Evolutionary conservation across 2,888 invertebrate species (phyloP), one percentile per base, ranked within the genome.

Genomic region (Drosophila mulleri): DNA sequence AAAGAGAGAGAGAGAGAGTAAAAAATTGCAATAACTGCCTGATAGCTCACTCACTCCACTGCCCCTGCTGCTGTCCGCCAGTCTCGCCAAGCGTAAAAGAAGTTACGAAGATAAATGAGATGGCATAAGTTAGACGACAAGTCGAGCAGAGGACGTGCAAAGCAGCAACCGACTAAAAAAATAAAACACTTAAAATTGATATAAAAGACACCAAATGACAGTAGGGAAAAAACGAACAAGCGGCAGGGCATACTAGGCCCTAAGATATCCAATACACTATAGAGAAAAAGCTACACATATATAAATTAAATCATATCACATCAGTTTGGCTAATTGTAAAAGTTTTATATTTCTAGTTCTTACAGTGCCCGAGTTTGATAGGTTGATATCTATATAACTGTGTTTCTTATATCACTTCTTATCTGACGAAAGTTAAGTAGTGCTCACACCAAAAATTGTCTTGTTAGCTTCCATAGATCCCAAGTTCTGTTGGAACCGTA

Each of bases 51-150:
- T 29, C 48, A 26, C 26, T 26, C 7, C n/a, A 2, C 42, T 20
- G 1, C 29, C 44, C 32, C 41, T 23, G 23, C 23, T 18, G 16
- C 18, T 48, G 45, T 20, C 37, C 45, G 35, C 52, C 18, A 39
- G 37, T 44, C 60, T 29, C n/a, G 47, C 42, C 45, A 59, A 72
- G 32, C 32, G 45, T 50, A 37, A 62, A 56, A 47, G 67, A 84
- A 86, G 87, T 88, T 86, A 90, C 86, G 87, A 86, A 86, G 86
- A 86, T 86, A 86, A 86, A 86, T 90, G 86, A 90, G 89, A 88
- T 88, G 90, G 77, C 86, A 90, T 86, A 86, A 86, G 90, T 86
- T 86, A 81, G 90, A 83, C 83, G 89, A 86, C 86, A 86, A 89
- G 79, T 88, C 74, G 77, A 72, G 87, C 82, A 79, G 63, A 78